Base-by-base conservation (phyloP, 1,140 invertebrate genomes). In the Drosophila lini region DNA sequence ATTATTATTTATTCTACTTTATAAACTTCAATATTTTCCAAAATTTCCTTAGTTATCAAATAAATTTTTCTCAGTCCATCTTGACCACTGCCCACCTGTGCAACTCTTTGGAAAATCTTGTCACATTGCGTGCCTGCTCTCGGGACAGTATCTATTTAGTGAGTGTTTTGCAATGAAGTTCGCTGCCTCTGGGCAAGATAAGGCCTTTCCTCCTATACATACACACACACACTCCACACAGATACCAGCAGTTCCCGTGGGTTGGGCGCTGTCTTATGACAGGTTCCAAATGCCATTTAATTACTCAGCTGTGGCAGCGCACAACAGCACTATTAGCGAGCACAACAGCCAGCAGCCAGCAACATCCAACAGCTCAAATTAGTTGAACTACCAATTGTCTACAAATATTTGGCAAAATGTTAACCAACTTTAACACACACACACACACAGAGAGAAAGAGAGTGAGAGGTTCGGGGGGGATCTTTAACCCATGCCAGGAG, bases 171-270 rank as follows among this genome's bases (percentile, higher is more conserved):
- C 89, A 85, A 80, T 89, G 81, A 91, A 91, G 89, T 91, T 90
- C 89, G 89, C 84, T 91, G 89, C 89, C 75, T 82, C 90, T 81
- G 78, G 75, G 74, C 86, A 85, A 90, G 85, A 90, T 89, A 91
- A 91, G 83, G 41, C 47, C 42, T 40, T n/a, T 38, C 52, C 52
- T n/a, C 52, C 52, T 19, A 38, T 55, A 38, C 10, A 15, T 15
- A 13, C 3, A 19, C 3, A 28, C 47, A 50, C 15, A 28, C 45
- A 22, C 22, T 22, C 22, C 22, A 22, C 22, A 3, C 6, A 68
- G 73, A 60, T 76, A 76, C 25, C 34, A n/a, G 1, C 34, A 38
- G 19, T 55, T 55, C 60, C 78, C 59, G 75, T 81, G 79, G 82
- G 80, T 22, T 63, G 55, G 74, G 82, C 48, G n/a, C 15, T 31